Evolutionary conservation across 2,113 vertebrate genomes (phyloP), one percentile per base, ranked within the genome.

Genomic region (Australoheros scitulus): DNA sequence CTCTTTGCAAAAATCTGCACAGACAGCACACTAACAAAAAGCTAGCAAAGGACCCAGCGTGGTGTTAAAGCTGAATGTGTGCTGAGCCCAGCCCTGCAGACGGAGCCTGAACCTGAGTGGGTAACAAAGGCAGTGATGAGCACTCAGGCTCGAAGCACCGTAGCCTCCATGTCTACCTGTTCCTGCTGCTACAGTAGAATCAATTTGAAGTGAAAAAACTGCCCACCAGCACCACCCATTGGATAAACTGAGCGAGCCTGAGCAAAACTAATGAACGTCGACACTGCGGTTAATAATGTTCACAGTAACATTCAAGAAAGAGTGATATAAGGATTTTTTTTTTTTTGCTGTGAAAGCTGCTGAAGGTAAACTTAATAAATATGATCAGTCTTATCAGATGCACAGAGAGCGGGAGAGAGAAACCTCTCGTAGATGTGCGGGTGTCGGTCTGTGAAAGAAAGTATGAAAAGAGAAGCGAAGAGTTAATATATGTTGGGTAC

Each of bases 401-500:
- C 43, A 72, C 65, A 22, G 9, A 9, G 47, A 50, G 47, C 15
- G 15, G 2, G 47, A 5, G 47, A 17, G 6, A 52, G 6, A 26
- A 43, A 63, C 58, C 14, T 60, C 29, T 32, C 41, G 29, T 70
- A 15, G 17, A 76, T 18, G 17, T 77, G 58, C 68, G 50, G 14
- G 14, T 77, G 76, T 75, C 56, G 70, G 63, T 77, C 7, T 74
- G 59, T 61, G 32, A 50, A 72, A 72, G 47, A 72, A 52, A 52
- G 26, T 34, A 79, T 38, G 7, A 80, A 61, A 74, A 79, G 74
- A 85, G 58, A 15, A 86, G 77, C 68, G 38, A 85, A 78, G 79
- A 82, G 83, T 76, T 78, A 80, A 89, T 75, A 58, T 59, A 43
- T 76, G 58, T 52, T 75, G 77, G 80, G 52, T 75, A 85, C 20